Evolutionary conservation across 2,113 vertebrate genomes (phyloP), one percentile per base, ranked within the genome.

Genomic region (Orcinus orca): DNA sequence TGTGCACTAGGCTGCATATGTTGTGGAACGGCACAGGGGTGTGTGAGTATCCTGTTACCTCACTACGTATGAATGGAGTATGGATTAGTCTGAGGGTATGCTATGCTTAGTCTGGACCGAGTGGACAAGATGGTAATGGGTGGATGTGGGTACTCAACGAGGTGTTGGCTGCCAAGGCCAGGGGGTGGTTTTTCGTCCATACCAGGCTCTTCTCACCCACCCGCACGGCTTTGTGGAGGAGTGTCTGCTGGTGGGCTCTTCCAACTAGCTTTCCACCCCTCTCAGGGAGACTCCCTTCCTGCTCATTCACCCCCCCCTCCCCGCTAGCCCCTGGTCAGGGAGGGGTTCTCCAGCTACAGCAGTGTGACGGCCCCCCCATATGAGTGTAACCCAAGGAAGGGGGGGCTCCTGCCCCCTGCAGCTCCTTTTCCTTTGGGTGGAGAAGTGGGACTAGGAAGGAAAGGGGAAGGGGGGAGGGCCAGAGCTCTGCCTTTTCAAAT

Each of bases 401-500:
- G 96, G 96, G 95, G 92, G 87, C 90, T 94, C 33, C 65, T 71
- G 47, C 91, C 97, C 96, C 97, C 97, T 71, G 93, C 92, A 77
- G 96, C 90, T 95, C 79, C 88, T 97, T 96, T 97, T 97, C 96
- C 95, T 97, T 90, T 76, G 95, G 93, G 95, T 97, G 96, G 94
- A 97, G 92, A 97, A 95, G 97, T 92, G 93, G 96, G 97, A 93
- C 90, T 71, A 13, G 81, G 90, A 95, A 88, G 93, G 97, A 95
- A 92, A 95, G 76, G 96, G 90, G 97, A 90, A 96, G 92, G 33
- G 8, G 90, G 98, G 97, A 92, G 97, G 97, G 96, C 94, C 98
- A 85, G 84, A 83, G 81, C 79, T 13, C 97, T 95, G 97, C 80
- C 21, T 98, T 98, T 99, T 99, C 98, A 99, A 98, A 99, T 99